A percentile compares a stretch with the other conserved stretches of the same genome.
phyloP scores from a whole-genome alignment of 2,113 vertebrate genomes.

The Oophaga pumilio region DNA sequence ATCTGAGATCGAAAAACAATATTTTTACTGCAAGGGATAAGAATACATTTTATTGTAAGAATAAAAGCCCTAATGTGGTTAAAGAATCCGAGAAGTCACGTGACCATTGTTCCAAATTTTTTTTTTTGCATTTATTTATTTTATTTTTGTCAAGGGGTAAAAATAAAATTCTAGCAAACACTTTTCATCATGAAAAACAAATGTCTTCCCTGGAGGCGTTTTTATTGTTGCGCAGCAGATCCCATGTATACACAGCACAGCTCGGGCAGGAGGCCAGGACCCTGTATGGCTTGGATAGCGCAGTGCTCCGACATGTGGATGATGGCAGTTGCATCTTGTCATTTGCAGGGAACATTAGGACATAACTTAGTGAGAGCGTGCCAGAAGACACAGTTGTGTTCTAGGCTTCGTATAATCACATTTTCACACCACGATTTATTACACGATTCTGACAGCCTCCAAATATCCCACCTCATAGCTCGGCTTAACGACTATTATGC shows the following conservation, averaged over 20 bases:
- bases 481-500: slow-evolving; percentile 33
- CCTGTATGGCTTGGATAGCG: slow-evolving; percentile 7
- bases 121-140: not conserved
- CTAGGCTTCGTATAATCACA: slow-evolving; percentile 24
- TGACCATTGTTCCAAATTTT: not conserved
- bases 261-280: slow-evolving; percentile 31
- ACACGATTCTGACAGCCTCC: slow-evolving; percentile 37
- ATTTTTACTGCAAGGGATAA: not conserved
- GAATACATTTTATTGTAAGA: not conserved
- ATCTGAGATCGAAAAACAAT: not conserved
- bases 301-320: slow-evolving; percentile 37
- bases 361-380: slow-evolving; percentile 24
- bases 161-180: not conserved
- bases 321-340: slow-evolving; percentile 54
- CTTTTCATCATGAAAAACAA: slow-evolving; percentile 27
- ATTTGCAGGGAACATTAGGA: slow-evolving; percentile 45
- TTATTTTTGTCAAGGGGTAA: slow-evolving; percentile 1
- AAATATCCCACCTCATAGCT: slow-evolving; percentile 48
- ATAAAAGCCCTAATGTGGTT: not conserved
- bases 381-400: slow-evolving; percentile 40
- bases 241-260: slow-evolving; percentile 38
- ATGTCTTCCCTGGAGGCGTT: slow-evolving; percentile 15
- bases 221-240: slow-evolving; percentile 5
- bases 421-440: slow-evolving; percentile 47
- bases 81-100: not conserved